Percentiles rank a stretch among this genome's conserved stretches.
Conservation (phyloP, 2,888 invertebrate genomes). For the Glaucopsyche alexis region DNA sequence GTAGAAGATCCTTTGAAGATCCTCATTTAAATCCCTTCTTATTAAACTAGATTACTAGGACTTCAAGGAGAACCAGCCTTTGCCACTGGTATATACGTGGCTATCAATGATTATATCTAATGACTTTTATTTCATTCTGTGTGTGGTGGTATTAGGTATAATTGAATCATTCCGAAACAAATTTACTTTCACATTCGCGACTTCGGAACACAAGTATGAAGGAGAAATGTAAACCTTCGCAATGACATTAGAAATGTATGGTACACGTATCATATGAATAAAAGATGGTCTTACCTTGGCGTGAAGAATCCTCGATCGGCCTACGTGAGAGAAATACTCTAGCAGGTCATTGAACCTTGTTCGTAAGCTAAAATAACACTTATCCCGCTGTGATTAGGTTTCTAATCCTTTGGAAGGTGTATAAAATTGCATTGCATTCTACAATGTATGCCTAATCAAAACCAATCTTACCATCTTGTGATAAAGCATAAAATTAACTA, state of each 20-base stretch:
- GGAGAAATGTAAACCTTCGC: conserved; percentile 26
- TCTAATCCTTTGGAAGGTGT: not conserved
- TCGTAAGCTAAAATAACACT: not conserved
- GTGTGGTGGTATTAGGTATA: not conserved
- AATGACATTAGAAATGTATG: conserved; percentile 26
- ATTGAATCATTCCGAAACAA: not conserved
- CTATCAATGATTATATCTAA: not conserved
- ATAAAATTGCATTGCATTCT: not conserved
- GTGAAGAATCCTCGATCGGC: conserved; percentile 22
- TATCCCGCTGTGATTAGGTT: not conserved
- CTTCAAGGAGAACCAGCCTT: too few species aligned
- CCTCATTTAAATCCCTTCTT: too few species aligned
- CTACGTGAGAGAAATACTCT: conserved; percentile 26
- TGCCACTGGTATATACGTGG: too few species aligned
- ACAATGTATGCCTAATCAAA: conserved; percentile 15
- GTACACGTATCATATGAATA: conserved; percentile 18
- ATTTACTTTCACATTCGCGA: conserved; percentile 14
- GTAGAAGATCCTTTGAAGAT: too few species aligned
- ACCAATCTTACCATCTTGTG: conserved; percentile 8
- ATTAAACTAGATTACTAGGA: too few species aligned
- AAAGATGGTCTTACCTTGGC: conserved; percentile 19
- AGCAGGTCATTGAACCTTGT: conserved; percentile 22
- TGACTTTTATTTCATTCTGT: not conserved
- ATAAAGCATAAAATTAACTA: conserved; percentile 14
- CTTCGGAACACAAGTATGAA: conserved; percentile 1